Percentiles rank a stretch among this genome's conserved stretches.
phyloP scores from a whole-genome alignment of 2,797 vertebrate species.

The Stomatorhinus walkeri region DNA sequence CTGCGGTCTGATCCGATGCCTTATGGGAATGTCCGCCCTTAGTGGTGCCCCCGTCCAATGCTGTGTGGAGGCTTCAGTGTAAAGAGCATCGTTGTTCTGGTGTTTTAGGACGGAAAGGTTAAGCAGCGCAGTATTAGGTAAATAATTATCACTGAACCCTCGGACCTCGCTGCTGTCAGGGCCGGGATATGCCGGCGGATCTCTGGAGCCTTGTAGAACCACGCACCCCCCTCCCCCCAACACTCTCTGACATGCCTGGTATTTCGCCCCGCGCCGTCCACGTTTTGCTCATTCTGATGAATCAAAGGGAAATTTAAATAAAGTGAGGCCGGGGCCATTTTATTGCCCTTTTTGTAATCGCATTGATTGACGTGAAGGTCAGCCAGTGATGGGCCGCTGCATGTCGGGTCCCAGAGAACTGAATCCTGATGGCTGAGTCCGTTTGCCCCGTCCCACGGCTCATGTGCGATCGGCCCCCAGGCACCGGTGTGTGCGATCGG shows the following conservation, averaged over 20 bases:
- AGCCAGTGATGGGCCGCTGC: constrained; percentile 24
- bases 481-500: neutral
- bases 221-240: neutral
- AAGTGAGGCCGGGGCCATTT: constrained; percentile 45
- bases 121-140: constrained; percentile 53
- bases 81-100: constrained; percentile 50
- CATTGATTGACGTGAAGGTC: constrained; percentile 47
- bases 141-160: constrained; percentile 47
- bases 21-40: neutral
- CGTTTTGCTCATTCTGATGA: constrained; percentile 48
- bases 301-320: constrained; percentile 46
- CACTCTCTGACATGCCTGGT: constrained; percentile 21
- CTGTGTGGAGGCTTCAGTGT: constrained; percentile 20
- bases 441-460: neutral
- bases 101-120: constrained; percentile 54
- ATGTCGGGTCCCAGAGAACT: constrained; percentile 44
- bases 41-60: neutral
- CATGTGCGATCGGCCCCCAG: neutral
- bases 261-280: constrained; percentile 19
- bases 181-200: constrained; percentile 14
- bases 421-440: constrained; percentile 35
- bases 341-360: constrained; percentile 49
- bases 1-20: neutral
- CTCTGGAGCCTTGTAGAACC: constrained; percentile 23
- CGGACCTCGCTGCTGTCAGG: constrained; percentile 27